Evolutionary conservation across 2,888 invertebrate species (phyloP), one percentile per base, ranked within the genome.

Genomic region (Epinotia demarniana): DNA sequence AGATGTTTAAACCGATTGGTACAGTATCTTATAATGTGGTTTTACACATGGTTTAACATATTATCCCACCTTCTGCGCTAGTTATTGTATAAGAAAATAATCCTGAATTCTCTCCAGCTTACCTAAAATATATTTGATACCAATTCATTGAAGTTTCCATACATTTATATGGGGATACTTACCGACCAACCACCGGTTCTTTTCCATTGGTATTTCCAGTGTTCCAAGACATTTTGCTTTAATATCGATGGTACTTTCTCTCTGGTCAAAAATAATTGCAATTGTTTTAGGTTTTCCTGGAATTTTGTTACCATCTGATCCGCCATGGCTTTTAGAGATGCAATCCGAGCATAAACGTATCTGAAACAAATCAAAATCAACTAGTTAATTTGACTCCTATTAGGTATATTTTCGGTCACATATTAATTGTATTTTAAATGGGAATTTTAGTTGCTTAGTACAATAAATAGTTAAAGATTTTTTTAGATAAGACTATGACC

Each of bases 171-270:
- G 53, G 58, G 4, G 23, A 58, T 23, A 81, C 92, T 83, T 78
- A 94, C 93, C 85, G 93, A 93, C 92, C 93, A 93, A 57, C 94
- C 94, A 2, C 92, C 90, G 4, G 93, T 94, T 81, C 94, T 86
- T 81, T 93, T 94, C 94, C 94, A 94, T 77, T 94, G 93, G 82
- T 94, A 94, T 82, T 92, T 93, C 92, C 93, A 94, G 80, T 91
- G 91, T 61, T 93, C 92, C 67, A 90, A 85, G 0, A 93, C 81
- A 2, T 82, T 85, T 74, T 89, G 90, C 79, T 90, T 92, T 16
- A 94, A 81, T 4, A 80, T 4, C 18, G 89, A 85, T 0, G 91
- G 89, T 1, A 92, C 87, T n/a, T 86, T 90, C 81, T 94, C 94
- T 80, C 91, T 88, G 60, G 89, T 90, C 71, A 93, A 72, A 79